Base-by-base conservation (phyloP, 2,113 vertebrate species). In the Serilophus lunatus region DNA sequence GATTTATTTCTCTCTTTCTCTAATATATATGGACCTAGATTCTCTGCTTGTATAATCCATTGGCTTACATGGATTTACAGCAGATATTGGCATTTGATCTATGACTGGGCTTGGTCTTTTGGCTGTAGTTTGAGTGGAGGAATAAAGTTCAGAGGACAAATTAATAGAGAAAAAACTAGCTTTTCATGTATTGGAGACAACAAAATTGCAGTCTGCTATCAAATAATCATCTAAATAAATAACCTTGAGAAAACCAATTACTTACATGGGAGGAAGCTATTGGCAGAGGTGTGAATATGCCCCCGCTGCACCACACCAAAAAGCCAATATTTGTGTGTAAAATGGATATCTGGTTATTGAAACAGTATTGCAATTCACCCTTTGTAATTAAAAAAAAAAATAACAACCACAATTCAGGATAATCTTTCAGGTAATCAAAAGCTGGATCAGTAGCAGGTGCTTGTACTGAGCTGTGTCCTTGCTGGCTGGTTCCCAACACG, bases 41-140 rank as follows among this genome's bases (percentile, higher is more conserved):
- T 79, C 86, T 90, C 88, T 83, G 88, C 85, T 92, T 82, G 64
- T 90, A 70, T 93, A 94, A 95, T 94, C 93, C 90, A 25, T 24
- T 88, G 93, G 60, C 44, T 96, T 90, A 90, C 68, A 36, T 7
- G 82, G 93, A 71, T 92, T 96, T 96, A 88, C 72, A 78, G 36
- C 72, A 75, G 82, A 88, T 95, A 96, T 86, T 88, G 88, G 90
- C 76, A 61, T 90, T 92, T 95, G 82, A 90, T 93, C 82, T 95
- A 79, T 79, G 76, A 31, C 47, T 82, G 82, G 71, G 83, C 51
- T 88, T 78, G 76, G 19, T 86, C 60, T 91, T 96, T 75, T 83
- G 80, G 68, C 53, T 94, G 18, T 69, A 61, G 49, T 24, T 65
- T 68, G 61, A 94, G 49, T 42, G 72, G 69, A 81, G 75, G 71